Evolutionary conservation across 2,888 invertebrate genomes (phyloP).

Genomic region (Xanthia icteritia): DNA sequence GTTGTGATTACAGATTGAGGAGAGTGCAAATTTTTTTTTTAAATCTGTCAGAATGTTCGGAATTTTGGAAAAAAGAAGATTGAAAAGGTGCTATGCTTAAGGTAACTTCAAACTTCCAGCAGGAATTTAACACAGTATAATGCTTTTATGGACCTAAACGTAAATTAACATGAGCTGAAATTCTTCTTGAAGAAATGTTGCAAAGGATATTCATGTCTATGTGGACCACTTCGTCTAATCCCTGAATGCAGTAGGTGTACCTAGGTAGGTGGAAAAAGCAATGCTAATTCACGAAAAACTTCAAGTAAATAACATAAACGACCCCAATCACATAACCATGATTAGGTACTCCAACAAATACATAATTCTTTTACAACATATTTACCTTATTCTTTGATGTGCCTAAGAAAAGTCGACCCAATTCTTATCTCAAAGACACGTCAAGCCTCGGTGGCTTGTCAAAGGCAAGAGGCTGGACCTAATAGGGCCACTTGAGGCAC

Average conservation of each 20-base stretch:
- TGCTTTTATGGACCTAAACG: background rate
- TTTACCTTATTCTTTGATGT: constrained; percentile 81
- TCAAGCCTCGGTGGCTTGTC: constrained; percentile 78
- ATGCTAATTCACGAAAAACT: constrained; percentile 33
- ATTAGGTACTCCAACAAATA: constrained; percentile 64
- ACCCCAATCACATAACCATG: constrained; percentile 58
- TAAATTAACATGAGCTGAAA: background rate
- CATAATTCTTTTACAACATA: constrained; percentile 58
- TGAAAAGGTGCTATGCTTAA: no score
- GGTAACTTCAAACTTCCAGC: background rate
- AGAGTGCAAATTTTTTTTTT: background rate
- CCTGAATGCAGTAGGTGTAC: background rate
- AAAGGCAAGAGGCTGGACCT: constrained; percentile 85
- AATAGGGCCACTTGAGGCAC: constrained; percentile 85
- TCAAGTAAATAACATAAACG: constrained; percentile 44
- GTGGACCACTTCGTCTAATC: background rate
- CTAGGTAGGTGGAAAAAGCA: background rate
- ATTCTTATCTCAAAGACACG: constrained; percentile 89
- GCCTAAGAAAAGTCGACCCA: constrained; percentile 82
- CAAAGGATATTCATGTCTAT: background rate
- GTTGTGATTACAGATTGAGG: background rate
- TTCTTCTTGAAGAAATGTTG: background rate
- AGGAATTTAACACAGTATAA: background rate
- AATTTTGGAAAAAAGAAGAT: background rate
- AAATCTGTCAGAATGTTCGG: background rate